Evolutionary conservation across 2,797 vertebrate species (phyloP), one percentile per base, ranked within the genome.

Genomic region (Fistularia commersonii): DNA sequence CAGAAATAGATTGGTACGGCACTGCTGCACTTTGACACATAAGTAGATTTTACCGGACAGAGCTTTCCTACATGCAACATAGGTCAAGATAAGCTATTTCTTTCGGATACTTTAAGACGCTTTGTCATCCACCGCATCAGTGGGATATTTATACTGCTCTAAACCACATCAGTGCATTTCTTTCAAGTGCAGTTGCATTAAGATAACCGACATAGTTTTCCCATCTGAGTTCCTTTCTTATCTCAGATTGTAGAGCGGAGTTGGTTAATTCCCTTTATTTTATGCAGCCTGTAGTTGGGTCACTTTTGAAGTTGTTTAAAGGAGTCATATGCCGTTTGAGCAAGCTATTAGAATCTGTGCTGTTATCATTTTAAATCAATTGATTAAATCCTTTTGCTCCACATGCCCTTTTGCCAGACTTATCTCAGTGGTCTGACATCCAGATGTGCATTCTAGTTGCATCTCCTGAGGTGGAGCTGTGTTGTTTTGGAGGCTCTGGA

Each of bases 401-500:
- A 33, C n/a, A 42, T 53, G 64, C 68, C 73, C 69, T 57, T 79
- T 63, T 65, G 72, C 65, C 64, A 66, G 59, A 57, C 45, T 83
- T 81, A 84, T 88, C 83, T 63, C 40, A 51, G 1, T 67, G 64
- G 79, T 79, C 76, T 68, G 64, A 81, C 77, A 64, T 76, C 82
- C 83, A 86, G 80, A 88, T 86, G 82, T 84, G 64, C 66, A 34
- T 60, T 51, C 59, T 38, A 51, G 52, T 40, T 67, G 69, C 64
- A 66, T 74, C 67, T 80, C 66, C 69, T 35, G 51, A 54, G 59
- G 69, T 51, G 48, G 63, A 62, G 44, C 55, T 9, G 0, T 69
- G 74, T 73, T 76, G 76, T 78, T 79, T 41, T 58, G 60, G 69
- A 64, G 63, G 53, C 71, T 67, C 57, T 12, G 3, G 51, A 47